Base-by-base conservation (phyloP, 2,888 invertebrate genomes). In the Ichneumon xanthorius region DNA sequence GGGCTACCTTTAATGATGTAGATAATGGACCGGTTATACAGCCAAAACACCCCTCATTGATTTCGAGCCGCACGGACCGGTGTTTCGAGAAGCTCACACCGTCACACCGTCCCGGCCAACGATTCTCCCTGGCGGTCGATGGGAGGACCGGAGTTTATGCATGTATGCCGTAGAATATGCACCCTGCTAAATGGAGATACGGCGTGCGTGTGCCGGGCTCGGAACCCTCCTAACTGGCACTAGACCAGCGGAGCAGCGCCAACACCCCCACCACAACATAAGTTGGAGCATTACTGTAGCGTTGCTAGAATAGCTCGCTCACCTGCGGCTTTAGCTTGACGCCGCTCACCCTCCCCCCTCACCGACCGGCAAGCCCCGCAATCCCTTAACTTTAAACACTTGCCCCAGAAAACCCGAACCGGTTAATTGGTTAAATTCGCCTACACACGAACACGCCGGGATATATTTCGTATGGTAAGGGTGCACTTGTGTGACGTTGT, bases 1-100 rank as follows among this genome's bases (percentile, higher is more conserved):
- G 84, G 86, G 87, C 88, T 76, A 89, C 88, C 89, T 86, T 89
- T 92, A 92, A 92, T 91, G 90, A 91, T 89, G 88, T 90, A 89
- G 90, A 90, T 91, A 91, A 92, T 92, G 88, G 90, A 88, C 73
- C 87, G 83, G 88, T 88, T 89, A 88, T 89, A 88, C 86, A 88
- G 86, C 87, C 86, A 83, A 68, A 45, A 65, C 58, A 30, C 33
- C 58, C 82, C 87, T 88, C 89, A 90, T 92, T 89, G 90, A 91
- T 91, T 90, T 88, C 88, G 78, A 88, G 63, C 82, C n/a, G 61
- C 76, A 82, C 22, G 30, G n/a, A 70, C 48, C 53, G 14, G 11
- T 40, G 61, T 37, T 61, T 63, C 33, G 61, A 30, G 71, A 70
- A 79, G 79, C 75, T 77, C 45, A n/a, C 63, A 26, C 75, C 48